A percentile compares a stretch with the other conserved stretches of the same genome.
Evolutionary conservation across 2,797 vertebrate genomes (phyloP).

Genomic region (Enteromius mattozi): DNA sequence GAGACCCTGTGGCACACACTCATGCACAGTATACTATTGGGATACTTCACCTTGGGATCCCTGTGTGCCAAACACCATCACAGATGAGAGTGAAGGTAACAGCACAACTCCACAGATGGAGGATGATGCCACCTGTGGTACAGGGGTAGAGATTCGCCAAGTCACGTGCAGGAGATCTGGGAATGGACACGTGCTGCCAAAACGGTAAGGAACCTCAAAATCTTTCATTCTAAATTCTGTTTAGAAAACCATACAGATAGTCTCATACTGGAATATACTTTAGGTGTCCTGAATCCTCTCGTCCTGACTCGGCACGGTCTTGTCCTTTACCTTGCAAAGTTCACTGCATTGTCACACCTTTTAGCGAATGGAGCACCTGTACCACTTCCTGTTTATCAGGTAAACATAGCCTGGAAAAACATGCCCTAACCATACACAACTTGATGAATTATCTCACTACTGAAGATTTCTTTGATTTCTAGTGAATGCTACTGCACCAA

Average conservation of each 20-base stretch:
- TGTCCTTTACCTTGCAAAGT: conserved; percentile 81
- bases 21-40: conserved; percentile 80
- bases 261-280: not conserved
- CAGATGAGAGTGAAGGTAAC: conserved; percentile 66
- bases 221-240: not conserved
- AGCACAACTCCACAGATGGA: conserved; percentile 67
- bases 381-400: conserved; percentile 77
- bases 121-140: conserved; percentile 72
- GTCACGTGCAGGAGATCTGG: conserved; percentile 79
- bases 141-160: conserved; percentile 80
- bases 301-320: conserved; percentile 72
- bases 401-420: conserved; percentile 57
- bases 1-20: conserved; percentile 78
- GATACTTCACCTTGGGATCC: conserved; percentile 78
- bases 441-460: not conserved
- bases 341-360: conserved; percentile 82
- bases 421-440: not conserved
- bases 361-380: conserved; percentile 86
- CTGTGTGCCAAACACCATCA: conserved; percentile 72
- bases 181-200: conserved; percentile 75
- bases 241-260: not conserved
- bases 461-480: not conserved
- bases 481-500: conserved; percentile 77
- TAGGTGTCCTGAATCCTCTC: conserved; percentile 81
- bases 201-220: conserved; percentile 74